Base-by-base conservation (phyloP, 2,888 invertebrate genomes). In the Cephus nigrinus region DNA sequence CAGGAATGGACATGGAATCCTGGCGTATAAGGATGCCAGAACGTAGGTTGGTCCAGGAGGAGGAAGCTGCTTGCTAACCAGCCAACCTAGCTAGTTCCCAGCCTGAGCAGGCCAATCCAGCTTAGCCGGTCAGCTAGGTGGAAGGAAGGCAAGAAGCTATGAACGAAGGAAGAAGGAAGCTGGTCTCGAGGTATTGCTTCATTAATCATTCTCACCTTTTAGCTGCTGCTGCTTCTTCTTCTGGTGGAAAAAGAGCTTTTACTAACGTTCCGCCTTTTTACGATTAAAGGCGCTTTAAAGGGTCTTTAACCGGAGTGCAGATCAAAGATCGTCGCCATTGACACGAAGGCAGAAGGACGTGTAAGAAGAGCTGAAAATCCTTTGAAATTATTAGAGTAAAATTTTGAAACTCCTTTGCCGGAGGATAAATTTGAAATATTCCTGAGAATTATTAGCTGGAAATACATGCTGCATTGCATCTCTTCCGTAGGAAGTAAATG, bases 191-290 rank as follows among this genome's bases (percentile, higher is more conserved):
- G 79, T 80, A 71, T 73, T 75, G 80, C 77, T 80, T 84, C 84
- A 79, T 84, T 83, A 81, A 84, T 84, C 84, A 84, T 83, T 83
- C 82, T 75, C 75, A 78, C 77, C 83, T 82, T 78, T 84, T 83
- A 78, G 82, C 81, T 82, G 79, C 79, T 78, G 31, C 32, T 15
- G 4, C 15, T 40, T 12, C 36, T 40, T 40, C 40, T 55, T 55
- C 74, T 73, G 71, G 78, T 55, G 73, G 72, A 83, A 83, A 82
- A 83, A 80, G 76, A 32, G 80, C 80, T 82, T 81, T 82, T 81
- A 83, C 83, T 78, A 74, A 76, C 69, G 15, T 73, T 75, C 40
- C 76, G 34, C 9, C 33, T 33, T 71, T 71, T 71, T 33, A 33
- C 71, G 71, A 71, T 71, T 71, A 71, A 71, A 33, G 32, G 5